A percentile compares a stretch with the other conserved stretches of the same genome.
These are phyloP conservation scores for Bufo gargarizans DNA, from an alignment of 2,113 vertebrate genomes.

Conservation along the genomic window DNA sequence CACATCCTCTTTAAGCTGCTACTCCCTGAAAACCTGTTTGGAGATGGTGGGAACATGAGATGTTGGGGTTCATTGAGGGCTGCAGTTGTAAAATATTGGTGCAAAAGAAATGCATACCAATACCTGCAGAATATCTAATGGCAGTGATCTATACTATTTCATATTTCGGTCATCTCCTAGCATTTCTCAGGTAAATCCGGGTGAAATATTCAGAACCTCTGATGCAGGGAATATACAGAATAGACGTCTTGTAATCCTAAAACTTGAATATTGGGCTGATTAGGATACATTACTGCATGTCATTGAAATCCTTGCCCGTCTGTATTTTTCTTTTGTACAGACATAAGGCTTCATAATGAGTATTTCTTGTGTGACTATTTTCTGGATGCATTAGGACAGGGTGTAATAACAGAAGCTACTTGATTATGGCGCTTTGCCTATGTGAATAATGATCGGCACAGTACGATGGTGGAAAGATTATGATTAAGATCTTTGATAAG, in stretches of 20 bases:
- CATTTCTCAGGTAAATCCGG: background rate
- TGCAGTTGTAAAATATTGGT: background rate
- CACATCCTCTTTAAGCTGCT: background rate
- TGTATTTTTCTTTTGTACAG: background rate
- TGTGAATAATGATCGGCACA: background rate
- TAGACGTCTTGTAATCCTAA: background rate
- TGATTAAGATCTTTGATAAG: constrained; percentile 29
- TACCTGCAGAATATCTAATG: background rate
- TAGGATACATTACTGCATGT: background rate
- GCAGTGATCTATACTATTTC: background rate
- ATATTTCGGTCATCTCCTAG: background rate
- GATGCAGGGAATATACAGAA: background rate
- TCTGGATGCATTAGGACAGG: background rate
- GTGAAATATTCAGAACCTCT: background rate
- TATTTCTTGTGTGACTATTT: background rate
- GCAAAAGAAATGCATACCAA: background rate
- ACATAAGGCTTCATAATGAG: background rate
- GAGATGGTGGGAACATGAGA: background rate
- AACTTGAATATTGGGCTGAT: background rate
- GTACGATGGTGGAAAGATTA: constrained; percentile 20
- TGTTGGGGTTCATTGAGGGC: background rate
- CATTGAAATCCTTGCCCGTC: background rate
- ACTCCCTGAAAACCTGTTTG: background rate
- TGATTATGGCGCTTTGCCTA: background rate
- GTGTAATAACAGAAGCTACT: background rate